These are phyloP conservation scores for Leptonema lineaticorne DNA, from an alignment of 1,140 invertebrate species.

Conservation along the genomic window DNA sequence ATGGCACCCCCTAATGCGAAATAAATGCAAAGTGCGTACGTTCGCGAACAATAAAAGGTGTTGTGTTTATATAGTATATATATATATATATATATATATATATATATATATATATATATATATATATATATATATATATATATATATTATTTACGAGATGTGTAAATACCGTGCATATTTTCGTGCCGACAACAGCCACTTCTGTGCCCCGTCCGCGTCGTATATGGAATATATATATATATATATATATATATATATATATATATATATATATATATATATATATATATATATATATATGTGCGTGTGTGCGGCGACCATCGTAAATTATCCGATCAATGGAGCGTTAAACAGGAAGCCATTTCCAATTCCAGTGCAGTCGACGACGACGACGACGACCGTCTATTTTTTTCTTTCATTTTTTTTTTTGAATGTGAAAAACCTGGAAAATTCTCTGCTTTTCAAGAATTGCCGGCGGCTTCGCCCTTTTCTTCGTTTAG, in stretches of 20 bases:
- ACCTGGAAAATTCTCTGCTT: not conserved
- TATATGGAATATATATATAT: too few species aligned
- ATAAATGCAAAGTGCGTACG: conserved; percentile 1
- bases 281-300: too few species aligned
- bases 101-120: not conserved
- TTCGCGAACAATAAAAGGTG: not conserved
- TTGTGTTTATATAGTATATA: not conserved
- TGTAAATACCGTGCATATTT: not conserved
- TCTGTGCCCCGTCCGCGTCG: not conserved
- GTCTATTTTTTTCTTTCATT: too few species aligned
- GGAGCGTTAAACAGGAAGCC: conserved; percentile 42
- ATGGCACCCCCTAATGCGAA: not conserved
- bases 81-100: not conserved
- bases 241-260: too few species aligned
- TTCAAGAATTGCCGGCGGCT: not conserved
- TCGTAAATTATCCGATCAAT: conserved; percentile 42
- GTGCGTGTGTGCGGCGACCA: conserved; percentile 7
- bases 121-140: not conserved
- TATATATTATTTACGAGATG: not conserved
- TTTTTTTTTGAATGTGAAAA: conserved; percentile 4
- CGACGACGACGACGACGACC: too few species aligned
- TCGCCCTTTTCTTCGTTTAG: not conserved
- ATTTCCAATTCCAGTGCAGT: conserved; percentile 39
- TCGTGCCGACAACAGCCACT: too few species aligned
- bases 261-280: too few species aligned